These are phyloP conservation scores for Yponomeuta plumbellus DNA, from an alignment of 2,888 invertebrate genomes.

Conservation along the genomic window DNA sequence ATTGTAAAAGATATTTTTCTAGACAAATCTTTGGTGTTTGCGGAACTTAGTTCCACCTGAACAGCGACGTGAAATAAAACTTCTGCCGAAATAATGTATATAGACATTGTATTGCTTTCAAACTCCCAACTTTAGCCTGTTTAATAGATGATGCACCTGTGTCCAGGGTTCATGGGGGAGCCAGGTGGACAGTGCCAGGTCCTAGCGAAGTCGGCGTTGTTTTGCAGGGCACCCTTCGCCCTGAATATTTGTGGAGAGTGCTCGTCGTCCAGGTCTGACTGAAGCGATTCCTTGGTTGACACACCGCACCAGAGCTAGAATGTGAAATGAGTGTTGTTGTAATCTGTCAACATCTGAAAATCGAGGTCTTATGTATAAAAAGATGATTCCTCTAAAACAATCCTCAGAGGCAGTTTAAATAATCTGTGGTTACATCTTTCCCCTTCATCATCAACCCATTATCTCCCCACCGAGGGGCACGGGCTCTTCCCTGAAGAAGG, in stretches of 20 bases:
- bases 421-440: background rate
- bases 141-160: conserved; percentile 64
- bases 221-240: conserved; percentile 81
- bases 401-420: too few relatives aligned
- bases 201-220: conserved; percentile 83
- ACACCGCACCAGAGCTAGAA: conserved; percentile 90
- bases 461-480: too few relatives aligned
- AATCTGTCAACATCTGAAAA: too few relatives aligned
- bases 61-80: background rate
- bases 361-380: background rate
- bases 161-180: conserved; percentile 73
- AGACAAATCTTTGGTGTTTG: too few relatives aligned
- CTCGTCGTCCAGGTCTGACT: conserved; percentile 81
- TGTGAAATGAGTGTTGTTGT: background rate
- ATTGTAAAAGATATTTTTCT: too few relatives aligned
- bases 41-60: too few relatives aligned
- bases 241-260: conserved; percentile 85
- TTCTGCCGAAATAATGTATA: background rate
- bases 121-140: conserved; percentile 12
- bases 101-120: background rate
- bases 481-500: too few relatives aligned
- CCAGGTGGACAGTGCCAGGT: conserved; percentile 75
- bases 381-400: background rate
- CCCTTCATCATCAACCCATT: background rate
- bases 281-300: conserved; percentile 78